phyloP scores from a whole-genome alignment of 2,888 invertebrate species.

The Venusia cambrica region DNA sequence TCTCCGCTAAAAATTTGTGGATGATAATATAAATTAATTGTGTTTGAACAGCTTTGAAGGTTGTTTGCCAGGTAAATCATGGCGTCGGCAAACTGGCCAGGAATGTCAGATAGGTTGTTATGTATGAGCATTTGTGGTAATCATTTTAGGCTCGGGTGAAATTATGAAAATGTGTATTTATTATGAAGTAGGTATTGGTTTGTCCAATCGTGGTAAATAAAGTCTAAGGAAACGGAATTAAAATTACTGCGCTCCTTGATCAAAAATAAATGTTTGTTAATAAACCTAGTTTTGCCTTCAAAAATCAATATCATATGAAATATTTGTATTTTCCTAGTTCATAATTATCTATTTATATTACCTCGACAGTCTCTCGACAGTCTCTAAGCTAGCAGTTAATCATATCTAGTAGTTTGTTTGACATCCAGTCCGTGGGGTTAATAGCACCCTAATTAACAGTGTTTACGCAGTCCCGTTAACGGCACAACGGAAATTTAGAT shows the following conservation, averaged over 20 bases:
- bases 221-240: too few relatives aligned
- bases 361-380: too few relatives aligned
- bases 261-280: too few relatives aligned
- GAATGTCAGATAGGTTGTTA: slow-evolving; percentile 9
- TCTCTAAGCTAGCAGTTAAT: slow-evolving; percentile 7
- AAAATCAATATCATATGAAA: too few relatives aligned
- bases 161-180: too few relatives aligned
- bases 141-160: too few relatives aligned
- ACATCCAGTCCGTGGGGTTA: slow-evolving; percentile 12
- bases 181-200: too few relatives aligned
- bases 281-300: too few relatives aligned
- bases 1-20: slow-evolving; percentile 28
- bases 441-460: slow-evolving; percentile 14
- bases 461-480: slow-evolving; percentile 10
- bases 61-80: slow-evolving; percentile 9
- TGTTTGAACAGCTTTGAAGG: slow-evolving; percentile 42
- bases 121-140: neutral
- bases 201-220: too few relatives aligned
- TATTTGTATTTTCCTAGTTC: too few relatives aligned
- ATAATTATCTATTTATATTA: slow-evolving; percentile 9
- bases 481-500: slow-evolving; percentile 3
- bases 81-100: slow-evolving; percentile 1
- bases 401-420: slow-evolving; percentile 3
- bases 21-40: slow-evolving; percentile 73
- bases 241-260: too few relatives aligned